Evolutionary conservation across 2,888 invertebrate species (phyloP).

Genomic region (Baronia brevicornis): DNA sequence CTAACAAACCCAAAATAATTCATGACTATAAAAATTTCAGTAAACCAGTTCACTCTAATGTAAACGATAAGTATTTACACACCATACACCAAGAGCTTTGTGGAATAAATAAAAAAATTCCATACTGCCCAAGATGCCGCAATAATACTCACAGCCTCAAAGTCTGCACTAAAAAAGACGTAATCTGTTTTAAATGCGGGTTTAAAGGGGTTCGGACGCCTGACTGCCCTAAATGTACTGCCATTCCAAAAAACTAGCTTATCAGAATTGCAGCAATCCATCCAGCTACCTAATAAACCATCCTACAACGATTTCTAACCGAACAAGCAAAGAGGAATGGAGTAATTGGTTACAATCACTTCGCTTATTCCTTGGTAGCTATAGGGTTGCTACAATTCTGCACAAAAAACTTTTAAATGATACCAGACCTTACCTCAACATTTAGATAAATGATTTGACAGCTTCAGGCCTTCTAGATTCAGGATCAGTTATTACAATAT

Average conservation of each 20-base stretch:
- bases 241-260: conserved; percentile 14
- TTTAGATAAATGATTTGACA: conserved; percentile 9
- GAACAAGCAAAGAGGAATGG: conserved; percentile 15
- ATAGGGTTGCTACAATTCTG: conserved; percentile 12
- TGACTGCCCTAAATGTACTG: conserved; percentile 9
- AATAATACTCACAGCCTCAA: conserved; percentile 5
- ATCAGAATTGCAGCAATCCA: conserved; percentile 9
- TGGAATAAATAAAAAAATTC: neutral
- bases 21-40: neutral
- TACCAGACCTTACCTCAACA: conserved; percentile 13
- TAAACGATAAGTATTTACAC: neutral
- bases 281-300: no score
- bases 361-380: conserved; percentile 11
- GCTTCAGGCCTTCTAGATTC: conserved; percentile 18
- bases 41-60: neutral
- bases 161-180: neutral
- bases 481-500: conserved; percentile 17
- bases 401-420: conserved; percentile 7
- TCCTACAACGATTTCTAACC: neutral
- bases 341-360: conserved; percentile 17
- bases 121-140: conserved; percentile 2
- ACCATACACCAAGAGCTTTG: neutral
- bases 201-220: conserved; percentile 5
- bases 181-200: conserved; percentile 15
- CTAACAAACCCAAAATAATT: neutral